Conservation (phyloP, 2,113 vertebrate species). For the Puma concolor region DNA sequence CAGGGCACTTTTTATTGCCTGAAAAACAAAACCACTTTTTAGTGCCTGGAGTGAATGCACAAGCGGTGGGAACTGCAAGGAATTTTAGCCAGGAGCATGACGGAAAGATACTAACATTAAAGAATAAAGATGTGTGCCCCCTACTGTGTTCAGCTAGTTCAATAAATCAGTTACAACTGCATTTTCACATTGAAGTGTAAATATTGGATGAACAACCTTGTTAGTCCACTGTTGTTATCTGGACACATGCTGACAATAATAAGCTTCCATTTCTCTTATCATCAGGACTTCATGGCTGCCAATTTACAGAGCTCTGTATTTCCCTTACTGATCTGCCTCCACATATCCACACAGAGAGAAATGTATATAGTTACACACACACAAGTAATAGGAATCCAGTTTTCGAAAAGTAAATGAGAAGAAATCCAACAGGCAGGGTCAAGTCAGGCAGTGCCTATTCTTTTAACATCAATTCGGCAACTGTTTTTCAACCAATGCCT, state of each 20-base stretch:
- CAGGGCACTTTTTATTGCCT: not conserved
- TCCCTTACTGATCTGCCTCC: not conserved
- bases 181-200: constrained; percentile 36
- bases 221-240: not conserved
- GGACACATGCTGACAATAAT: not conserved
- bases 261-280: not conserved
- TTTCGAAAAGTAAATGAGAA: not conserved
- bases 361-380: not conserved
- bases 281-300: not conserved
- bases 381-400: not conserved
- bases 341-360: not conserved
- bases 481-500: not conserved
- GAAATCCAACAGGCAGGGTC: not conserved
- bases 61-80: not conserved
- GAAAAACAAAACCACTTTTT: not conserved
- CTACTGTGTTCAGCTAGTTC: not conserved
- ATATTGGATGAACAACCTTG: not conserved
- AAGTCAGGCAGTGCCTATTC: not conserved
- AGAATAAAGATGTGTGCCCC: not conserved
- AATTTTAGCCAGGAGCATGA: not conserved
- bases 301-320: not conserved
- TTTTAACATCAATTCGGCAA: not conserved
- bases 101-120: not conserved
- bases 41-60: not conserved
- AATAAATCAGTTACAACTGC: not conserved